A percentile compares a stretch with the other conserved stretches of the same genome.
Conservation (phyloP, 2,113 vertebrate genomes). For the Zosterops japonicus region DNA sequence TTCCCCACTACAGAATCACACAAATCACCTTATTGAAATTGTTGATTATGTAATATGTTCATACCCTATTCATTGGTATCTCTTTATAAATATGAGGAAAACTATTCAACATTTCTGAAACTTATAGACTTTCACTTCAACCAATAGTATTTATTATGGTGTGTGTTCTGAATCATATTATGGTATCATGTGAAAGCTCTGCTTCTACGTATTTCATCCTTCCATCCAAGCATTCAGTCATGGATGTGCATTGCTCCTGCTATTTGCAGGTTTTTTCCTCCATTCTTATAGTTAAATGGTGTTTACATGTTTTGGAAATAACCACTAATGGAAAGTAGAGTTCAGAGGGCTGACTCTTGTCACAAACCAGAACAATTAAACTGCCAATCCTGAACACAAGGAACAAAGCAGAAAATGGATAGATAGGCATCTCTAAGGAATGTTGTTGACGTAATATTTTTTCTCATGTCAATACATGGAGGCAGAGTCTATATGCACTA, state of each 20-base stretch:
- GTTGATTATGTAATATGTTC: not conserved
- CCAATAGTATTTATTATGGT: not conserved
- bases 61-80: not conserved
- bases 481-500: not conserved
- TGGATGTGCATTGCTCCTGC: not conserved
- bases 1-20: not conserved
- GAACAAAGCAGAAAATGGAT: not conserved
- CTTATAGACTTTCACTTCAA: not conserved
- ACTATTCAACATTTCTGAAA: not conserved
- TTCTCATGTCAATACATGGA: not conserved
- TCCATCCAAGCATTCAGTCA: not conserved
- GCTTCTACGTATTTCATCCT: not conserved
- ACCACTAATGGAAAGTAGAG: not conserved
- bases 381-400: not conserved
- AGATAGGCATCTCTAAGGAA: not conserved
- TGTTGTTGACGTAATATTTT: not conserved
- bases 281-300: not conserved
- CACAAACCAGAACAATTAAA: not conserved
- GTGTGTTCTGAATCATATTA: not conserved
- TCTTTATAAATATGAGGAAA: not conserved
- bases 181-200: not conserved
- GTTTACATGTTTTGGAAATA: not conserved
- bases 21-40: not conserved
- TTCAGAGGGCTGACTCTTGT: not conserved
- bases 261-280: not conserved